Evolutionary conservation across 2,797 vertebrate species (phyloP).

Genomic region (Spondyliosoma cantharus): DNA sequence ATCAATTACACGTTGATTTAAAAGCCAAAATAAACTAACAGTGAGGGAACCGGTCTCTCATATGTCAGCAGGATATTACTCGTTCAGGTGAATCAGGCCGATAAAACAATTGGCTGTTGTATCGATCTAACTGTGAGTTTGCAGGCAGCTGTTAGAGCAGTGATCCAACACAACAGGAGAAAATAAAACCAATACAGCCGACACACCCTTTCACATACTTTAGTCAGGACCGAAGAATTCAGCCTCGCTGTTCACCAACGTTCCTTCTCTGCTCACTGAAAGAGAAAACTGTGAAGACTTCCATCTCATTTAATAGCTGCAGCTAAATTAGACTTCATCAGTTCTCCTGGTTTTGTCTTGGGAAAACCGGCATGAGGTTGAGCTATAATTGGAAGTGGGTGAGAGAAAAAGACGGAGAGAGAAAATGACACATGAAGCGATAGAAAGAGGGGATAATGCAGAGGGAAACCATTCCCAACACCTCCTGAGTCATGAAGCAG

Average conservation of each 20-base stretch:
- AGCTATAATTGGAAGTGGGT: conserved; percentile 49
- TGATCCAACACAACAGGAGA: background rate
- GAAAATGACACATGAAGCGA: conserved; percentile 19
- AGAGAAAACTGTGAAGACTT: conserved; percentile 3
- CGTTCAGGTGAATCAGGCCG: background rate
- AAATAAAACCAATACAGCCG: conserved; percentile 1
- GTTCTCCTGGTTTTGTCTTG: conserved; percentile 13
- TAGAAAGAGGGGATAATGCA: background rate
- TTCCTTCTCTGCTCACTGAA: background rate
- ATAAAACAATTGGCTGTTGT: background rate
- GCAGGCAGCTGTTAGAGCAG: background rate
- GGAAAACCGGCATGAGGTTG: conserved; percentile 8
- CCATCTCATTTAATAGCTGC: conserved; percentile 28
- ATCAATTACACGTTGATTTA: background rate
- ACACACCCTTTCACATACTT: conserved; percentile 38
- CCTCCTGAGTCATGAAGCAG: conserved; percentile 3
- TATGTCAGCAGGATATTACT: background rate
- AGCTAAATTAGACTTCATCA: conserved; percentile 53
- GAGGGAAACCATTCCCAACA: conserved; percentile 24
- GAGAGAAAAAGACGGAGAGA: conserved; percentile 28
- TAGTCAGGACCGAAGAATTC: background rate
- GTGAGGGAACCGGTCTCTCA: background rate
- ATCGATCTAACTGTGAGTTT: background rate
- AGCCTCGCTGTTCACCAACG: background rate
- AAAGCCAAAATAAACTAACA: background rate